Evolutionary conservation across 2,888 invertebrate species (phyloP), one percentile per base, ranked within the genome.

Genomic region (Hyppa rectilinea): DNA sequence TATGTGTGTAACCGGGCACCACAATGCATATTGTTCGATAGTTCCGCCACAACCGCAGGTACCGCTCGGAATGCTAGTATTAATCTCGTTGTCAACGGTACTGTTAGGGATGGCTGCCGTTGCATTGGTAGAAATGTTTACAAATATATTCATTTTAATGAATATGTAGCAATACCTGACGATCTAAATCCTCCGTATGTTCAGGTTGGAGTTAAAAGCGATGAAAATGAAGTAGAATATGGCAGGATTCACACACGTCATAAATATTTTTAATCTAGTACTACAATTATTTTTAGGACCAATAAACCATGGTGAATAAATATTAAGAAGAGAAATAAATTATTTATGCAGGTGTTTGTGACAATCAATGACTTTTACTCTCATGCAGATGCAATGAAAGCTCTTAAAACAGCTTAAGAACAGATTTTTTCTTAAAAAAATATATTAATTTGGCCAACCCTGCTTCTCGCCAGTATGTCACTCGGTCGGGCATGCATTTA

Each of bases 401-500:
- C n/a, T 53, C 31, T n/a, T 31, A 31, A 5, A n/a, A 17, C 14
- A 4, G 34, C 17, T 23, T 55, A 36, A 9, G 34, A n/a, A 34
- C 1, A 9, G 0, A 10, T 23, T 12, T 17, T 23, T 17, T 34
- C 20, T 36, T n/a, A 31, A 14, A 34, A 38, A 53, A 12, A 3
- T 43, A 2, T 23, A n/a, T n/a, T n/a, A 20, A 53, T 29, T 49
- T 67, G 34, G 64, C 9, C 65, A 78, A 59, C 82, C 74, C 75
- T 80, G 55, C 40, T n/a, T 17, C 53, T 53, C n/a, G 45, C 38
- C 55, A 83, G 80, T 86, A 65, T 86, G 87, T 82, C 79, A 86
- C 72, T 81, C 79, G 84, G 85, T 73, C 83, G 66, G 29, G 50
- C 50, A 71, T 76, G 63, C 82, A 69, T 77, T 82, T 79, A 83